Percentiles rank a stretch among this genome's conserved stretches.
Evolutionary conservation across 1,140 invertebrate species (phyloP).

Genomic region (Lordiphosa clarofinis): DNA sequence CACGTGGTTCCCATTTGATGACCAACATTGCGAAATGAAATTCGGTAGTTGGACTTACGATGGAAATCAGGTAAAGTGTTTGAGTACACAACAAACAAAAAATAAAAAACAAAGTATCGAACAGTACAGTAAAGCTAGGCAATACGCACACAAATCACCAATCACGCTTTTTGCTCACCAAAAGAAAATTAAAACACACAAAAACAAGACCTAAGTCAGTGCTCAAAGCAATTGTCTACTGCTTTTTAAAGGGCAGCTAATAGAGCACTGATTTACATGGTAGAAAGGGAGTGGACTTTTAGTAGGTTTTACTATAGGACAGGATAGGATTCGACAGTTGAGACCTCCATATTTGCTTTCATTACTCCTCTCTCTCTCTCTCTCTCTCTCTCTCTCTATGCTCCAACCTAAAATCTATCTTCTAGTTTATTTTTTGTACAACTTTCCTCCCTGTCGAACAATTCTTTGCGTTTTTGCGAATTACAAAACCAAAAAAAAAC

Average conservation of each 20-base stretch:
- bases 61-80: constrained; percentile 89
- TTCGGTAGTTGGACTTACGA: constrained; percentile 97
- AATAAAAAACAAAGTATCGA: constrained; percentile 23
- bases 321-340: constrained; percentile 33
- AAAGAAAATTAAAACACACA: constrained; percentile 6
- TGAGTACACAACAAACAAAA: constrained; percentile 33
- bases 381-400: constrained; percentile 25
- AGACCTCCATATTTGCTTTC: constrained; percentile 53
- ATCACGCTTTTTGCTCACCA: constrained; percentile 33
- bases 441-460: constrained; percentile 50
- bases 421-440: constrained; percentile 43
- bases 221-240: too few species aligned
- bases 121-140: constrained; percentile 44
- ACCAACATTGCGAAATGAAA: constrained; percentile 98
- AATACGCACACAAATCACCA: constrained; percentile 20
- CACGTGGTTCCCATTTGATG: constrained; percentile 99
- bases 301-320: constrained; percentile 8
- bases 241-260: too few species aligned
- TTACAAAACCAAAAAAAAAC: constrained; percentile 78
- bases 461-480: constrained; percentile 80
- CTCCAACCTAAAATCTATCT: constrained; percentile 26
- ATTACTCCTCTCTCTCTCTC: constrained; percentile 29
- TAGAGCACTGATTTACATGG: too few species aligned
- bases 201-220: constrained; percentile 19
- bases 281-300: background rate